Percentiles rank a stretch among this genome's conserved stretches.
phyloP scores from a whole-genome alignment of 2,113 vertebrate genomes.

The Chunga burmeisteri region DNA sequence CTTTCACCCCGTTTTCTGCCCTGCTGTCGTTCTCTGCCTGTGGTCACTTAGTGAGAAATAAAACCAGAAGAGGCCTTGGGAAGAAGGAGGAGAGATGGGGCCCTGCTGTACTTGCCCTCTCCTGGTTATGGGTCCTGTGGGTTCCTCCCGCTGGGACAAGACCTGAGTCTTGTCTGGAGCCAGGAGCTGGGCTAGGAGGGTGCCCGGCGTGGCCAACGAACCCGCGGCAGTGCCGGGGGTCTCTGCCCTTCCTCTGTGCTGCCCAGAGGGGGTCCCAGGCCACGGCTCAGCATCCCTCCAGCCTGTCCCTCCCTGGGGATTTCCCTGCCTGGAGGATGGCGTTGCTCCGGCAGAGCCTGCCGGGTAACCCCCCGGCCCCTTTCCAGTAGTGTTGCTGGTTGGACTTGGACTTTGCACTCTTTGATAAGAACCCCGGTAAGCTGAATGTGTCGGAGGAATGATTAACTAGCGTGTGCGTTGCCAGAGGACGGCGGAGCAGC shows the following conservation, averaged over 20 bases:
- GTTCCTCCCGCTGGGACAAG: background rate
- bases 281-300: background rate
- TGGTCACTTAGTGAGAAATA: background rate
- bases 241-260: background rate
- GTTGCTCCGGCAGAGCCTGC: background rate
- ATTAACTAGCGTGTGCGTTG: constrained; percentile 64
- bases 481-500: constrained; percentile 60
- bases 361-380: constrained; percentile 43
- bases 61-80: background rate
- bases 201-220: background rate
- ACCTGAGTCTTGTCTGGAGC: background rate
- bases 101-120: background rate
- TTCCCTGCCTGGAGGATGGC: background rate
- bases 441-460: constrained; percentile 70
- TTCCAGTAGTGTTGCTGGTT: background rate
- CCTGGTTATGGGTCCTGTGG: background rate
- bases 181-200: background rate
- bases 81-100: background rate
- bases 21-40: accelerated
- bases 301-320: accelerated
- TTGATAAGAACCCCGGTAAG: constrained; percentile 68
- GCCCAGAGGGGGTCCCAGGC: background rate
- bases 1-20: background rate
- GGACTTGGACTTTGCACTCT: constrained; percentile 75
- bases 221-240: background rate